Base-by-base conservation (phyloP, 2,888 invertebrate species). In the Trachelus tabidus region DNA sequence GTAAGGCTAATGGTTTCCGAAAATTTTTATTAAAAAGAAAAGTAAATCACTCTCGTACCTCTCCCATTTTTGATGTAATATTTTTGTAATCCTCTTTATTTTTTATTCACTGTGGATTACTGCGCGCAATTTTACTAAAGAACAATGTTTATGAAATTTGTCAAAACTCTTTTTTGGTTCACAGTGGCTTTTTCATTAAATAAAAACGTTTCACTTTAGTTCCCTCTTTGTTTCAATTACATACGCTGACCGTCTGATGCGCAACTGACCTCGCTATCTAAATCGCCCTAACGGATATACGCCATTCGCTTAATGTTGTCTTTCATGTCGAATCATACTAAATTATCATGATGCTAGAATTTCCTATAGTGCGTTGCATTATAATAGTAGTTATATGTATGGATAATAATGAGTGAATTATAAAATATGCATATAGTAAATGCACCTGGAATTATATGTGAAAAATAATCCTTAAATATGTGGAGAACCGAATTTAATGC, bases 241-340 rank as follows among this genome's bases (percentile, higher is more conserved):
- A 33, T 15, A n/a, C 30, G 71, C 33, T 78, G 83, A 34, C 23
- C 78, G 78, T 75, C n/a, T 73, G 69, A 79, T 81, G 81, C 78
- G 81, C 81, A 56, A 84, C 85, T 87, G 86, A 87, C 86, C 85
- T 83, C 84, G 80, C 77, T 84, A 79, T 81, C 82, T 85, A 85
- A 89, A 89, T 89, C 87, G 87, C 88, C 87, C 89, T 83, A 87
- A 87, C 89, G 90, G 89, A 89, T 90, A 88, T 86, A 86, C 88
- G 86, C 88, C 84, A 89, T 90, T 88, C 88, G 83, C 86, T 88
- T 84, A 85, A 87, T 87, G 86, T 81, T 86, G 86, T 86, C 84
- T 88, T 89, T 87, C 86, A 87, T 82, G 86, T 82, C 79, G 82
- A 82, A 82, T 83, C 81, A 81, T 81, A 82, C 79, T 81, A 82